These are phyloP conservation scores for Daktulosphaira vitifoliae DNA, from an alignment of 1,140 invertebrate species.

Conservation along the genomic window DNA sequence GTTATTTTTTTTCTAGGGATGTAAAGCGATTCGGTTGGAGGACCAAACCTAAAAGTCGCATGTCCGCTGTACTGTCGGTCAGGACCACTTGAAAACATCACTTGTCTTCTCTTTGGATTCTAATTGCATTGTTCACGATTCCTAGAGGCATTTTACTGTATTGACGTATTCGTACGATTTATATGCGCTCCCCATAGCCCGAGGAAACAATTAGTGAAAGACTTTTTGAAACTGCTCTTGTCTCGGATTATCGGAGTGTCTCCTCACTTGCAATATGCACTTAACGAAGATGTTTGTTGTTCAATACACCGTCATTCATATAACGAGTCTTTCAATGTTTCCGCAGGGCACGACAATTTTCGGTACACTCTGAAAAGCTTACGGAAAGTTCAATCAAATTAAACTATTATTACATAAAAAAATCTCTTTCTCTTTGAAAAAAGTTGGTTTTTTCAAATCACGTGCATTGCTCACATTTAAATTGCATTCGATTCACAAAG, in stretches of 20 bases:
- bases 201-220: constrained; percentile 24
- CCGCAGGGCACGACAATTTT: neutral
- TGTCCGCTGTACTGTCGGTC: constrained; percentile 23
- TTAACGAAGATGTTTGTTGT: constrained; percentile 7
- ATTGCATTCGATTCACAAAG: no score
- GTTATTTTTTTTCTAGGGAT: no score
- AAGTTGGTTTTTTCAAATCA: no score
- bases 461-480: no score
- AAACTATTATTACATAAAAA: no score
- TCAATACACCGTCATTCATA: neutral
- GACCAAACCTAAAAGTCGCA: neutral
- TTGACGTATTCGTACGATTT: neutral
- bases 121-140: constrained; percentile 29
- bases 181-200: neutral
- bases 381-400: no score
- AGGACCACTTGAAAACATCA: neutral
- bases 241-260: constrained; percentile 5
- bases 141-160: constrained; percentile 6
- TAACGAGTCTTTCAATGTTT: neutral
- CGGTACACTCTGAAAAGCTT: neutral
- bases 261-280: neutral
- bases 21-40: no score
- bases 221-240: neutral
- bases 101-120: constrained; percentile 1
- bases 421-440: no score